A percentile compares a stretch with the other conserved stretches of the same genome.
Conservation (phyloP, 2,888 invertebrate species). For the Criorhina ranunculi region DNA sequence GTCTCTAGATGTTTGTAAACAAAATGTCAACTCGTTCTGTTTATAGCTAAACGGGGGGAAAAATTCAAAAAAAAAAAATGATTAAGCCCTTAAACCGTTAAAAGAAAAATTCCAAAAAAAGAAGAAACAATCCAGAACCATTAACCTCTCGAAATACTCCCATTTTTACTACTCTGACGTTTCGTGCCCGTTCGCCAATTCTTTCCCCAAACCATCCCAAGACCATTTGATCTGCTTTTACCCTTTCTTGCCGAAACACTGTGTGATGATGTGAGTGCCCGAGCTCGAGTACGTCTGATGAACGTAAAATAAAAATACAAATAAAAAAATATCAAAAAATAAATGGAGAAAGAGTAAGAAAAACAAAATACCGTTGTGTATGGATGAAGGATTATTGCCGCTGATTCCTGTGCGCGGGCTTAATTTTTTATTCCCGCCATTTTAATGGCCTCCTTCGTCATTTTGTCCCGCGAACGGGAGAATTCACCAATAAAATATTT, state of each 20-base stretch:
- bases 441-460: constrained; percentile 52
- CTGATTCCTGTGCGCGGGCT: constrained; percentile 60
- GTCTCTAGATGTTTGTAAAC: constrained; percentile 37
- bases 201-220: background rate
- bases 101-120: constrained; percentile 26
- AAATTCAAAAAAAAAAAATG: constrained; percentile 32
- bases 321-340: constrained; percentile 27
- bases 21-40: constrained; percentile 50
- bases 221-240: constrained; percentile 42
- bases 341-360: background rate
- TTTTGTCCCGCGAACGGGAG: constrained; percentile 37
- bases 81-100: constrained; percentile 56
- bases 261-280: background rate
- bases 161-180: constrained; percentile 54
- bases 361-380: constrained; percentile 27
- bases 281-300: constrained; percentile 34
- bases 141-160: constrained; percentile 58
- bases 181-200: constrained; percentile 68
- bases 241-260: constrained; percentile 39
- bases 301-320: constrained; percentile 38
- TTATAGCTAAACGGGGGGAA: background rate
- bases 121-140: constrained; percentile 33
- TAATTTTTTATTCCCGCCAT: constrained; percentile 58
- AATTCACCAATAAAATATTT: constrained; percentile 64
- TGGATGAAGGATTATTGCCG: constrained; percentile 27